Conservation (phyloP, 2,113 vertebrate species). For the Australoheros scitulus region DNA sequence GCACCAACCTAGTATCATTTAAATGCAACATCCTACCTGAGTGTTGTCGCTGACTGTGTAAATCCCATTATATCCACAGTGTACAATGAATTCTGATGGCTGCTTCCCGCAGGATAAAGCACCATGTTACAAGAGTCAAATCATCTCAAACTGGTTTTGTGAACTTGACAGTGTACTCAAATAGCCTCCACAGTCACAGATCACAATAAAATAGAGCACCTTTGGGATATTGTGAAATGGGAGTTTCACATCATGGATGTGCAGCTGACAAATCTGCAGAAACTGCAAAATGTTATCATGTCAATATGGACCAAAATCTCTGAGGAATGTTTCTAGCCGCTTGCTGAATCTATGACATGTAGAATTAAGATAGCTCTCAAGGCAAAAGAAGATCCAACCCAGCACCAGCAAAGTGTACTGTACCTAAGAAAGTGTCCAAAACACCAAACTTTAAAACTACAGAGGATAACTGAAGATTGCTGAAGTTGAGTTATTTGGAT, state of each 20-base stretch:
- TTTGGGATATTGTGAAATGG: neutral
- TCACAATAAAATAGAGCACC: neutral
- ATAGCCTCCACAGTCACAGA: neutral
- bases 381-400: neutral
- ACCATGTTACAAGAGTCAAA: too few species aligned
- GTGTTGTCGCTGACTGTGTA: too few species aligned
- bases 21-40: neutral
- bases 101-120: too few species aligned
- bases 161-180: too few species aligned
- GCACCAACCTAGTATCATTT: neutral
- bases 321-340: neutral
- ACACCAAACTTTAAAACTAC: neutral
- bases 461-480: neutral
- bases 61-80: too few species aligned
- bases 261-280: neutral
- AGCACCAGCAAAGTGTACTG: neutral
- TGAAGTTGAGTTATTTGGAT: neutral
- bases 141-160: too few species aligned
- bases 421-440: neutral
- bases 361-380: neutral
- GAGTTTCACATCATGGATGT: neutral
- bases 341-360: neutral
- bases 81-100: too few species aligned
- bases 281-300: too few species aligned
- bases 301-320: neutral